Base-by-base conservation (phyloP, 2,797 vertebrate genomes). In the Mormyrops attenuatus region DNA sequence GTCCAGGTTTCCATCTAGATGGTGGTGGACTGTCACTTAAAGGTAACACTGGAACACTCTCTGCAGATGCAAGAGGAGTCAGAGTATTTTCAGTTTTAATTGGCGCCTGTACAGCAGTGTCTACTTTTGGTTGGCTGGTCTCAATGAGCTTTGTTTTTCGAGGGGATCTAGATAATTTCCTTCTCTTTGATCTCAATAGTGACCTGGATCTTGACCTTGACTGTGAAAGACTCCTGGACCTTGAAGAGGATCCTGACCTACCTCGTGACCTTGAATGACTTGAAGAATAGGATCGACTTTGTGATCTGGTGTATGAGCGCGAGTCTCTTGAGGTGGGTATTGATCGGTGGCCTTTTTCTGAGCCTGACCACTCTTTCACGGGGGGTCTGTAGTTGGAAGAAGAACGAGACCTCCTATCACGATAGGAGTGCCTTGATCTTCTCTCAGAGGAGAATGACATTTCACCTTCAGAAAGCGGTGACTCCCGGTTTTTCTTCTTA, bases 1-100 rank as follows among this genome's bases (percentile, higher is more conserved):
- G 98, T 8, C 97, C 99, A 11, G 99, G 99, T 91, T 99, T 99
- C 99, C 99, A 99, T 86, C 98, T 95, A 0, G 99, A 99, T 20
- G 99, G 99, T 0, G 99, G 98, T 1, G 99, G 99, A 34, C 99
- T 99, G 88, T 99, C 99, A 44, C 99, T 99, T 85, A 99, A 90
- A 0, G 98, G 98, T 90, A 99, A 97, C 26, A 97, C 97, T 3
- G 97, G 95, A 85, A 96, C 95, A 90, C 8, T 97, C 90, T 99
- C 98, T 3, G 96, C 93, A 77, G 96, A 93, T 1, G 96, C 94
- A 7, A 95, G 91, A 0, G 95, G 44, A 34, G 90, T 20, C 3
- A 55, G 89, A 93, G 95, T 95, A 60, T 82, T 82, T 91, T 98
- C 94, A 84, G 90, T 94, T 0, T 96, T 97, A 47, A 96, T 93